These are phyloP conservation scores for Phalacrocorax aristotelis DNA, from an alignment of 2,113 vertebrate species.

Conservation along the genomic window DNA sequence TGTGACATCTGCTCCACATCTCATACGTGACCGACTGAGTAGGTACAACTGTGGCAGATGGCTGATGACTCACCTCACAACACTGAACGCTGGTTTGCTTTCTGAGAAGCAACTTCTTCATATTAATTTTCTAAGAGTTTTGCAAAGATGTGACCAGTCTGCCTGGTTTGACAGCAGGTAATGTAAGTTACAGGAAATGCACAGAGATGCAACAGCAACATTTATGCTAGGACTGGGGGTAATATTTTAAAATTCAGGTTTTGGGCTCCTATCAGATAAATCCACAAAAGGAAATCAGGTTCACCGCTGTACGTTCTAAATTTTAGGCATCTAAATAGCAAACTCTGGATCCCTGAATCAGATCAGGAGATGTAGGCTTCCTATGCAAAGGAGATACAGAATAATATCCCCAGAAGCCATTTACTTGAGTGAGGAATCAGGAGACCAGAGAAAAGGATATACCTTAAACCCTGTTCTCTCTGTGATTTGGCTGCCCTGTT, in stretches of 20 bases:
- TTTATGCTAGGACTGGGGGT: background rate
- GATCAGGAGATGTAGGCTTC: background rate
- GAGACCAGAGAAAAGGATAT: background rate
- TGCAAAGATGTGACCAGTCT: conserved; percentile 58
- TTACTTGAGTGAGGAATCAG: background rate
- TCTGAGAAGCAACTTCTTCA: conserved; percentile 72
- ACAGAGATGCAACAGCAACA: background rate
- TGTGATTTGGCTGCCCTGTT: background rate
- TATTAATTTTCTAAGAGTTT: conserved; percentile 69
- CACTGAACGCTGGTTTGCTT: conserved; percentile 63
- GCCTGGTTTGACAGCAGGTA: conserved; percentile 28
- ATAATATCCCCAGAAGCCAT: background rate
- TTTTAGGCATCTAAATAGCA: background rate
- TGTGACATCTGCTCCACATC: conserved; percentile 76
- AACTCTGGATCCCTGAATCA: background rate
- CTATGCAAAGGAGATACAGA: background rate
- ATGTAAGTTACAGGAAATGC: conserved; percentile 34
- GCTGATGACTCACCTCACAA: conserved; percentile 71
- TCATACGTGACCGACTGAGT: conserved; percentile 68
- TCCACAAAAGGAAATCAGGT: background rate
- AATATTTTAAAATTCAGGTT: background rate
- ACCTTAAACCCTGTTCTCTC: background rate
- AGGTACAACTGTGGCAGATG: conserved; percentile 69
- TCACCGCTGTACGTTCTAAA: background rate
- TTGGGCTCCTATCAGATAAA: background rate